Base-by-base conservation (phyloP, 2,113 vertebrate genomes). In the Anolis sagrei region DNA sequence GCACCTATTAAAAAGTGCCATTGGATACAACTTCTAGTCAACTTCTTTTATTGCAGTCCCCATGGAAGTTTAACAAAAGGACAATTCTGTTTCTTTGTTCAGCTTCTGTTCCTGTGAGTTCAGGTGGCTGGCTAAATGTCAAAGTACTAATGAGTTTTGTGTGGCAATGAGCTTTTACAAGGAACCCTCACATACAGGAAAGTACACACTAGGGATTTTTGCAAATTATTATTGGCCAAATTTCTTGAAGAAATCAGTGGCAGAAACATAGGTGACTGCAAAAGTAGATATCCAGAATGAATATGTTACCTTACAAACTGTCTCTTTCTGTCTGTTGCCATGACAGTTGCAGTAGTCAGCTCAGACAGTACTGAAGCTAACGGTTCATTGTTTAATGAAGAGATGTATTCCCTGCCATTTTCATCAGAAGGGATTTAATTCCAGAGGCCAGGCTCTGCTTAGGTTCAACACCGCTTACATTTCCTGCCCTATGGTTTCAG, bases 261-360 rank as follows among this genome's bases (percentile, higher is more conserved):
- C 2, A 81, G 54, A 87, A 36, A 32, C 2, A 23, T 18, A 83
- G 13, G n/a, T 83, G 90, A 32, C 3, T 25, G 72, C 80, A 58
- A 86, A 89, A 90, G 0, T 5, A 83, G 29, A 88, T 82, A 85
- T 51, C 29, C 64, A 76, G 87, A 91, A 90, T 34, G 49, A 90
- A 85, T 74, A 34, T 29, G 0, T 81, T 90, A 69, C 75, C 79
- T 85, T 51, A 88, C 83, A 68, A 89, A 29, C 21, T 48, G 58
- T 1, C 58, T 84, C 49, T 70, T 81, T 34, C 44, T 6, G 5
- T 64, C 34, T 83, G 81, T 78, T 86, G 83, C 88, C 84, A 84
- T 84, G 85, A 88, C 76, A 86, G 72, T 25, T 76, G 36, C 83
- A 85, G 54, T 66, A 80, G 77, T 48, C 25, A 8, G 2, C 7